phyloP scores from a whole-genome alignment of 2,113 vertebrate genomes.

The Esox niger region DNA sequence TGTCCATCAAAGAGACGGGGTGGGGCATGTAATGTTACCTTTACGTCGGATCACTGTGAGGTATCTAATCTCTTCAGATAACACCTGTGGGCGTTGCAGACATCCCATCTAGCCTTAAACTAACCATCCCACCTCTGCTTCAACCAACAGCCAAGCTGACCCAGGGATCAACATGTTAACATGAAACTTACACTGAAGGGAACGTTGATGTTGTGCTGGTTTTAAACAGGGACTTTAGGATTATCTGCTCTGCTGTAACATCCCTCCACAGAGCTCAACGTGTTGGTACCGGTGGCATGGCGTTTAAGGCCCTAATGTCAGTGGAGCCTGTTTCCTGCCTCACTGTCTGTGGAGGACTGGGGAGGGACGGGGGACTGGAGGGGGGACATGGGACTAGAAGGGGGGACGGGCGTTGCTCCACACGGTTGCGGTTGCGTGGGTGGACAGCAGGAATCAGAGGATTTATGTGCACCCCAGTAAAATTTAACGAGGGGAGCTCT shows the following conservation, averaged over 20 bases:
- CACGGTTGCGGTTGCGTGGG: neutral
- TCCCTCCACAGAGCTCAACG: slow-evolving; percentile 21
- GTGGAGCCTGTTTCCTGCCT: slow-evolving; percentile 36
- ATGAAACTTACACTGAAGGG: neutral
- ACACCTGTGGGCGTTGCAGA: neutral
- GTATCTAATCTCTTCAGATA: neutral
- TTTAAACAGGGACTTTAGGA: neutral
- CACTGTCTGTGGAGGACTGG: neutral
- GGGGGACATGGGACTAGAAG: too few relatives aligned
- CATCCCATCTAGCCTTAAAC: neutral
- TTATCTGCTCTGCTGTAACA: slow-evolving; percentile 11
- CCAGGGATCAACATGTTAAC: neutral
- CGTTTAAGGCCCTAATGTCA: slow-evolving; percentile 33
- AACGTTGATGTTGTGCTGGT: slow-evolving; percentile 3
- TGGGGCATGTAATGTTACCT: neutral
- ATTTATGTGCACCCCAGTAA: slow-evolving; percentile 54
- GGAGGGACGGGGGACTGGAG: neutral
- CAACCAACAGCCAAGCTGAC: neutral
- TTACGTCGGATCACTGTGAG: neutral
- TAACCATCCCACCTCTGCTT: neutral
- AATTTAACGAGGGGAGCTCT: slow-evolving; percentile 53
- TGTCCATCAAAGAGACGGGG: neutral
- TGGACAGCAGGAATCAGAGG: slow-evolving; percentile 20
- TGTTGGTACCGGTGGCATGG: slow-evolving; percentile 10
- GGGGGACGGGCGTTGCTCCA: neutral